These are phyloP conservation scores for Ageneiosus marmoratus DNA, from an alignment of 2,113 vertebrate genomes.

Conservation along the genomic window DNA sequence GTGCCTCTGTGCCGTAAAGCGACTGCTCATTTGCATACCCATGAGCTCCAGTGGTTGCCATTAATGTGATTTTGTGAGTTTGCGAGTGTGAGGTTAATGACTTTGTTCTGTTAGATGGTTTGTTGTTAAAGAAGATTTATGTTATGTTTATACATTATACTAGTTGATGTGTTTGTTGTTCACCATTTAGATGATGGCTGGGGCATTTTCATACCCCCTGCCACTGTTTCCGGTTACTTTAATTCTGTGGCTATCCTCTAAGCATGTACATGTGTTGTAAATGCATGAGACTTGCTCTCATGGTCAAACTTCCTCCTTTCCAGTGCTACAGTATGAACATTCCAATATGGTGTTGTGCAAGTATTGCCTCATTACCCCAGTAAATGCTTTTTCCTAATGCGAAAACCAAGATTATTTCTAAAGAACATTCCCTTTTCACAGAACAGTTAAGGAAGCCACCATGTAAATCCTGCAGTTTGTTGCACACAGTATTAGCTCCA, in stretches of 20 bases:
- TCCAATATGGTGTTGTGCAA: background rate
- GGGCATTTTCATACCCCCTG: background rate
- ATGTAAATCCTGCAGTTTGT: slow-evolving; percentile 26
- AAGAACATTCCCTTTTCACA: slow-evolving; percentile 2
- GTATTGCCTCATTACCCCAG: background rate
- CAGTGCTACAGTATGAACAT: background rate
- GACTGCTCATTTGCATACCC: background rate
- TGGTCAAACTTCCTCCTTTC: background rate
- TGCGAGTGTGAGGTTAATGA: background rate
- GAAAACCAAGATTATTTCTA: slow-evolving; percentile 5
- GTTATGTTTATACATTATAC: background rate
- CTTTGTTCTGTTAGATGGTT: background rate
- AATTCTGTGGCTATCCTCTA: background rate
- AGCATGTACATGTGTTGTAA: background rate
- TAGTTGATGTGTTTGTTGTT: background rate
- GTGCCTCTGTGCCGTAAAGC: background rate
- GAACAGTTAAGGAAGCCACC: slow-evolving; percentile 4
- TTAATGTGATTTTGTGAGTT: background rate
- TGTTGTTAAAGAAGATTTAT: background rate
- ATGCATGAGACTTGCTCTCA: background rate
- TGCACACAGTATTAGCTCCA: slow-evolving; percentile 53
- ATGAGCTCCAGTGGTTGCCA: background rate
- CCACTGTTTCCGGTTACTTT: background rate
- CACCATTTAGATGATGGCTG: background rate
- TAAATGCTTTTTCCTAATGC: background rate